Evolutionary conservation across 2,113 vertebrate species (phyloP), one percentile per base, ranked within the genome.

Genomic region (Axis porcinus): DNA sequence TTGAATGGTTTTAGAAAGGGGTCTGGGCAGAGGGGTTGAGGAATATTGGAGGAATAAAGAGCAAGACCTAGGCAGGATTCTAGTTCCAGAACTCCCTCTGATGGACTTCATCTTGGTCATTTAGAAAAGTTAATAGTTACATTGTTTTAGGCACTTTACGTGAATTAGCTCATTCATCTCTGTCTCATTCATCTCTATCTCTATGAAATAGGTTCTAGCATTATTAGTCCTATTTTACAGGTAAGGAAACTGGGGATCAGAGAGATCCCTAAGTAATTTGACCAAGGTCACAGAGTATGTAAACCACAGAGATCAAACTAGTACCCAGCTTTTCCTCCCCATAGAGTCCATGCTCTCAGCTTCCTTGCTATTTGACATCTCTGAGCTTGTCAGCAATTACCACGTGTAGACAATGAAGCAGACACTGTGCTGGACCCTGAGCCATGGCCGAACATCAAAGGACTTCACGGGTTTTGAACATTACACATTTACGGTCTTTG

Each of bases 1-100:
- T 74, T n/a, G 54, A 95, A 85, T 78, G 33, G 50, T 92, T 90
- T 95, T 88, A 64, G 86, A 92, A 97, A 94, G 67, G 60, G 30
- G 14, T 50, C 81, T 91, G 47, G 60, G 54, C 30, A 60, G 50
- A 57, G 16, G 21, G 25, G 7, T 17, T 89, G 86, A 83, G 78
- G 40, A 54, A 47, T 74, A 83, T 2, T 58, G 21, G 28, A 82
- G 28, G 19, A 54, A 86, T 33, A 36, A 70, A 95, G 36, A 92
- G 19, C 7, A 90, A 96, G 13, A 33, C 3, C 7, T 83, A 74
- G 7, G n/a, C 54, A 40, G 11, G 52, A 33, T 86, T 94, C 79
- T 47, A 47, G n/a, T 86, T 91, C 58, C 57, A 93, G 60, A 84
- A 74, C 50, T 76, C 60, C 16, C 33, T 57, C 50, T 70, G 82